Evolutionary conservation across 30 jellyfish, hydroid and myxozoan genomes (phyloP), one percentile per base, ranked within the genome.

Genomic region (Chironex yamaguchii): DNA sequence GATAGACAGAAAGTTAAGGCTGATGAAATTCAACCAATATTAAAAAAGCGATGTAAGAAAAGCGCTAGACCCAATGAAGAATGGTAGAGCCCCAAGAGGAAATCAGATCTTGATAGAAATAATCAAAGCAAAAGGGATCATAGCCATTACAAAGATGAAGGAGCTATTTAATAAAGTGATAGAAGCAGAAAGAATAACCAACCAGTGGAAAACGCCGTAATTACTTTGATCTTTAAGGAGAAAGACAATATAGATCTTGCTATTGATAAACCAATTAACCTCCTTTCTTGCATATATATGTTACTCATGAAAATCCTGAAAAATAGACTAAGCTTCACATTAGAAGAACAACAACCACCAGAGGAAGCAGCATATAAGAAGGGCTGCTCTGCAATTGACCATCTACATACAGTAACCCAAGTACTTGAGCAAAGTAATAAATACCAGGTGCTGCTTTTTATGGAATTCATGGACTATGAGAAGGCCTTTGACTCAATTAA

Each of bases 311-410:
- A 32, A 62, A 63, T 78, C 65, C 23, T 78, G 1, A 78, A 58
- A 58, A 78, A 78, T 33, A 29, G 84, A 31, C 69, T 62, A 4
- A 52, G 17, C 49, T 22, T 36, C 29, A 78, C 84, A 30, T 2
- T 62, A 63, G 50, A 78, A 23, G 90, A 78, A 13, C 14, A 35
- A n/a, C 90, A 78, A 26, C 90, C 90, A 78, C 84, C 84, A 78
- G 90, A 78, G n/a, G n/a, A n/a, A n/a, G n/a, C n/a, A n/a, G n/a
- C n/a, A n/a, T n/a, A n/a, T n/a, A n/a, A n/a, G n/a, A n/a, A n/a
- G n/a, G n/a, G n/a, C n/a, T n/a, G n/a, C n/a, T n/a, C n/a, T n/a
- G n/a, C n/a, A n/a, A n/a, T n/a, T n/a, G n/a, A n/a, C n/a, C n/a
- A n/a, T n/a, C n/a, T n/a, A n/a, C n/a, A n/a, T n/a, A n/a, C n/a